These are phyloP conservation scores for Ophioninae sp. DNA, from an alignment of 2,888 invertebrate species.

Conservation along the genomic window DNA sequence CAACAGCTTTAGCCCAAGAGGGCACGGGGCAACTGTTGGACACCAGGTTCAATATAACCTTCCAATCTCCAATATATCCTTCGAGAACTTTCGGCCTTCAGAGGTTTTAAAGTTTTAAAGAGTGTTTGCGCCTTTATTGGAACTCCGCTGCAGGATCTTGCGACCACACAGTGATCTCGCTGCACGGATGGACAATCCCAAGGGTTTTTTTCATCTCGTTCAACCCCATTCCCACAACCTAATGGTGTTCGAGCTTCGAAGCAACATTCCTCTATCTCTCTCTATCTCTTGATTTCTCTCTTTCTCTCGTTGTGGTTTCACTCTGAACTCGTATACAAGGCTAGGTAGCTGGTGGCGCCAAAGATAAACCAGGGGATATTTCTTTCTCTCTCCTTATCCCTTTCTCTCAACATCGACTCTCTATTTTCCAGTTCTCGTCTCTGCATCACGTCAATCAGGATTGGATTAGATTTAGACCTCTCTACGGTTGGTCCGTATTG, in stretches of 20 bases:
- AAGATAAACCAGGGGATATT: constrained; percentile 78
- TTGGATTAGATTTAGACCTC: constrained; percentile 78
- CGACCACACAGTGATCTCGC: not conserved
- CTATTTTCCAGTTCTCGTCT: constrained; percentile 71
- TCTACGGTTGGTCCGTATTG: constrained; percentile 74
- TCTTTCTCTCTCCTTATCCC: constrained; percentile 77
- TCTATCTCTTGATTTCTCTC: constrained; percentile 25
- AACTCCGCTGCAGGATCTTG: constrained; percentile 4
- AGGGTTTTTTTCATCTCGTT: constrained; percentile 15
- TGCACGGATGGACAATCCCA: constrained; percentile 35
- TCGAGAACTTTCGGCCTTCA: not conserved
- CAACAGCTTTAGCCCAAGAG: not conserved
- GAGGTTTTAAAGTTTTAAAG: not conserved
- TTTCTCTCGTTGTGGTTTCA: constrained; percentile 51
- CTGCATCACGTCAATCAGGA: constrained; percentile 79
- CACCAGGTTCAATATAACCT: not conserved
- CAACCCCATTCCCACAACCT: constrained; percentile 18
- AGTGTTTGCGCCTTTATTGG: constrained; percentile 6
- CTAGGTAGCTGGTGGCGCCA: constrained; percentile 77
- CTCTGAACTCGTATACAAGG: constrained; percentile 62
- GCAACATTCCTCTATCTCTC: constrained; percentile 53
- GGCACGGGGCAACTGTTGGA: not conserved
- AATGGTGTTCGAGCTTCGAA: constrained; percentile 43
- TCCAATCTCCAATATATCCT: not conserved
- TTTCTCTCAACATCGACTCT: constrained; percentile 76